Evolutionary conservation across 2,888 invertebrate species (phyloP), one percentile per base, ranked within the genome.

Genomic region (Sinotaia quadrata): DNA sequence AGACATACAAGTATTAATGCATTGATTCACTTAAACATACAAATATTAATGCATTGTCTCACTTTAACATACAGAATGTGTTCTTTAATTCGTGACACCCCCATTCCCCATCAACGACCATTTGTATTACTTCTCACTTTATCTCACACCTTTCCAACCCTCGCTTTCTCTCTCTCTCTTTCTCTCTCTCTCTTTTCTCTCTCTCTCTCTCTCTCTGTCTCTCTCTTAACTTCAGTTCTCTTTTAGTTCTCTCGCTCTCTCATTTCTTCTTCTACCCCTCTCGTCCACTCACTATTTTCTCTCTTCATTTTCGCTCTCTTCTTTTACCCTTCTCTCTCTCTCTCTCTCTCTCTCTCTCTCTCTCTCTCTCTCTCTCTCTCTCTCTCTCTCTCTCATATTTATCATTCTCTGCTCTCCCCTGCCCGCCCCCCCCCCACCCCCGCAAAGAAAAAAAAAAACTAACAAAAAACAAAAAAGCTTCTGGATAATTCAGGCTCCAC

Each of bases 331-430:
- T 34, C 36, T 57, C 34, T 36, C 2, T 57, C 57, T 57, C n/a
- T 57, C 57, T 57, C 2, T 36, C 36, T 34, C n/a, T 36, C 57
- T 34, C 57, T 57, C n/a, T 57, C 57, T 36, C 57, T 57, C 2
- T 57, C 57, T 57, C 57, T 57, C 57, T 57, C 57, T 57, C 57
- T 57, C 57, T 57, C 57, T 57, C 57, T 57, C 57, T 57, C 33
- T 8, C 24, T 27, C 54, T 54, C 54, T 54, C 54, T 54, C 54
- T 54, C 54, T 54, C 54, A 27, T 54, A 27, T 54, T 31, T 29
- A 15, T 54, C 54, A 18, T 31, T 29, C 12, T 18, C 34, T 36
- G 41, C 10, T 41, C 10, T 41, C 41, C 10, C 10, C 41, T 18
- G 10, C 41, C 10, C 41, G 15, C 18, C 41, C 18, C 41, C 41